Base-by-base conservation (phyloP, 2,113 vertebrate species). In the Piprites chloris region DNA sequence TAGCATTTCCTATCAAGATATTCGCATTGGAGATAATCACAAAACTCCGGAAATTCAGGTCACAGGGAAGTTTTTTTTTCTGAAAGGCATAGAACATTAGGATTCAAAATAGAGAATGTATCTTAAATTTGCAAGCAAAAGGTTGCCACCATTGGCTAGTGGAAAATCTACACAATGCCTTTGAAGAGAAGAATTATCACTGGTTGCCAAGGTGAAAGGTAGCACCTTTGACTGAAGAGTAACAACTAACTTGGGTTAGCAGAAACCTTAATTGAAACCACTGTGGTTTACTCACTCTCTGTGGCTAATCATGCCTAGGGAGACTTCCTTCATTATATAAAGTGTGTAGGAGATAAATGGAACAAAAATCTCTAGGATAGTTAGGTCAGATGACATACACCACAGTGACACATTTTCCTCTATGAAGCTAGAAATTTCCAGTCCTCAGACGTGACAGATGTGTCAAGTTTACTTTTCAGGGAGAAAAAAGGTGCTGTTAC, bases 291-390 rank as follows among this genome's bases (percentile, higher is more conserved):
- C 90, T 93, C 92, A 91, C 90, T 96, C 87, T 87, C 78, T 80
- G 74, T 42, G 63, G 87, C n/a, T 95, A 85, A 95, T 89, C 89
- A 93, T 50, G 82, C 77, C 96, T 86, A 90, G 14, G 44, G 95
- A 96, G 95, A 94, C 94, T 96, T 96, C 83, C 93, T 97, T 96
- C 93, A 95, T 97, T 97, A 97, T 91, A 95, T 91, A 87, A 93
- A 82, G 82, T 1, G 2, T 80, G 71, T 80, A 94, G 59, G 80
- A 96, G 94, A 97, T 87, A 95, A 96, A 96, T 87, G 88, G 90
- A 96, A 92, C 89, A 97, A 95, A 95, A 96, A 93, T 93, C 89
- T 92, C 85, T 74, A 93, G 89, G 92, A 97, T 52, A 95, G 94
- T 84, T 92, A 96, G 94, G 96, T 96, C 92, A 97, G 85, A 91